phyloP scores from a whole-genome alignment of 2,113 vertebrate species.

The Micronycteris hirsuta region DNA sequence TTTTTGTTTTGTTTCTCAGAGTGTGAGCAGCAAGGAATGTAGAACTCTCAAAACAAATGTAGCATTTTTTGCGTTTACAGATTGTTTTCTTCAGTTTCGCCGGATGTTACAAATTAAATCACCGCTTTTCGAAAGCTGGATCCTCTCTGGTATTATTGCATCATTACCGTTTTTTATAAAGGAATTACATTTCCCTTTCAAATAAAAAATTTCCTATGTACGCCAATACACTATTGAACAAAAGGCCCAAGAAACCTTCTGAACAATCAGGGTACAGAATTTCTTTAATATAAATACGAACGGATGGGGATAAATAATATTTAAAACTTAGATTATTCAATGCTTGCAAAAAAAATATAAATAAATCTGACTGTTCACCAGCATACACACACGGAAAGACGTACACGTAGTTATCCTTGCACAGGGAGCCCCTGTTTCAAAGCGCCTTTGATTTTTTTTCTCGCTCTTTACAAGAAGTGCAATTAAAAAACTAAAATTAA shows the following conservation, averaged over 20 bases:
- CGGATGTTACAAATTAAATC: conserved; percentile 83
- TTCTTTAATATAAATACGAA: conserved; percentile 88
- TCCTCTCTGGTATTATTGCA: conserved; percentile 92
- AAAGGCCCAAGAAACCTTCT: conserved; percentile 84
- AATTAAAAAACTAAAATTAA: conserved; percentile 84
- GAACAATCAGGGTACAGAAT: conserved; percentile 87
- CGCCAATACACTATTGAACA: conserved; percentile 81
- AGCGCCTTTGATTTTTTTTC: conserved; percentile 87
- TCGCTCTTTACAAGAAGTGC: conserved; percentile 92
- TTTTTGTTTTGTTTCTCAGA: conserved; percentile 82
- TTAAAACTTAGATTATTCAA: conserved; percentile 91
- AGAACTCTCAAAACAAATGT: conserved; percentile 88
- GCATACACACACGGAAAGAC: conserved; percentile 90
- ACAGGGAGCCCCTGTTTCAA: conserved; percentile 86
- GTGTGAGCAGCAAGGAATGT: conserved; percentile 97
- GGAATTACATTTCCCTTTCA: conserved; percentile 82
- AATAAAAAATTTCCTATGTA: conserved; percentile 75
- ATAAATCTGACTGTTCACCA: conserved; percentile 94
- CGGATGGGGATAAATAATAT: conserved; percentile 95
- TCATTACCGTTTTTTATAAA: conserved; percentile 84
- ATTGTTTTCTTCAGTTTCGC: conserved; percentile 72
- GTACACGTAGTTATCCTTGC: conserved; percentile 86
- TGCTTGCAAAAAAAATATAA: conserved; percentile 92
- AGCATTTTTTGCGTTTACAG: conserved; percentile 80
- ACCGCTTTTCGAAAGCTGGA: conserved; percentile 73